Evolutionary conservation across 1,140 invertebrate genomes (phyloP).

Genomic region (Muscidifurax raptorellus): DNA sequence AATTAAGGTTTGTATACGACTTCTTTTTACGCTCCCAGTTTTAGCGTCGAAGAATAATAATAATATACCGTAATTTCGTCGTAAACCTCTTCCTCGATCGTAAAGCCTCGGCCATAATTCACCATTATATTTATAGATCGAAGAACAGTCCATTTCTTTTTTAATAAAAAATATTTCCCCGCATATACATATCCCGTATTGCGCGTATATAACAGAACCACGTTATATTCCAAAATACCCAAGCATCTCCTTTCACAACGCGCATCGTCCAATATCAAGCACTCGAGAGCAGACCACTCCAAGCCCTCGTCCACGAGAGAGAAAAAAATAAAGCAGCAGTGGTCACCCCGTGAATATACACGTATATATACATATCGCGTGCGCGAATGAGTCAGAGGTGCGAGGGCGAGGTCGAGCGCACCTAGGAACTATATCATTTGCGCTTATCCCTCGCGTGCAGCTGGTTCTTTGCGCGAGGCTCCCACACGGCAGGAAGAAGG

Average conservation of each 20-base stretch:
- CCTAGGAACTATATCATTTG: not conserved
- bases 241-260: too few relatives aligned
- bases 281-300: not conserved
- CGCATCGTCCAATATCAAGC: too few relatives aligned
- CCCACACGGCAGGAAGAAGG: conserved; percentile 28
- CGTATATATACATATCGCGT: not conserved
- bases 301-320: too few relatives aligned
- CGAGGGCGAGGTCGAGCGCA: not conserved
- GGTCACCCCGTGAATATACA: not conserved
- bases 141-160: not conserved
- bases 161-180: too few relatives aligned
- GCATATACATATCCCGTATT: too few relatives aligned
- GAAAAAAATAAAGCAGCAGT: too few relatives aligned
- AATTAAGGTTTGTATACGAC: not conserved
- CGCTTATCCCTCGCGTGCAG: conserved; percentile 21
- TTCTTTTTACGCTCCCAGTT: not conserved
- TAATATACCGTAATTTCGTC: not conserved
- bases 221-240: too few relatives aligned
- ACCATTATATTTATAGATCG: not conserved
- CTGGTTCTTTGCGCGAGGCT: not conserved
- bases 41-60: not conserved
- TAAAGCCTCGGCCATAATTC: not conserved
- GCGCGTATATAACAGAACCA: too few relatives aligned
- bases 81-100: not conserved
- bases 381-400: conserved; percentile 24